phyloP scores from a whole-genome alignment of 1,140 invertebrate species.

The Andricus grossulariae region DNA sequence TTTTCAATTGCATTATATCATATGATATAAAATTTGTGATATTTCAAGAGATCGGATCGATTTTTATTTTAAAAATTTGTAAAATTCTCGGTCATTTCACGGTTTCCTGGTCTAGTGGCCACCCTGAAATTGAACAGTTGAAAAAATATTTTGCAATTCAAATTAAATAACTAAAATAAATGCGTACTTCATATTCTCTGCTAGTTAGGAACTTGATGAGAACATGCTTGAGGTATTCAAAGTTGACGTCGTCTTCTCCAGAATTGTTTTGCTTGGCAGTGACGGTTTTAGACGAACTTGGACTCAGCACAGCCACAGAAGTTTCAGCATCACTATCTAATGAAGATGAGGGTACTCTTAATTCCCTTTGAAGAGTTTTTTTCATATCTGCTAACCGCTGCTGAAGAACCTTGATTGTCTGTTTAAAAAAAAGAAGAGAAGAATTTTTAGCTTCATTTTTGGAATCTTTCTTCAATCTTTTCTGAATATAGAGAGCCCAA shows the following conservation, averaged over 20 bases:
- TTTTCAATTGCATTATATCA: too few species aligned
- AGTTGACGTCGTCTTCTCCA: conserved; percentile 85
- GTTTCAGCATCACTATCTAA: conserved; percentile 65
- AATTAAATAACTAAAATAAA: conserved; percentile 34
- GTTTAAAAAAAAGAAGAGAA: conserved; percentile 60
- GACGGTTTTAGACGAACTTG: conserved; percentile 78
- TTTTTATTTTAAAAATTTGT: too few species aligned
- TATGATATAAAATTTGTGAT: too few species aligned
- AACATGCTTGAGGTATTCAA: conserved; percentile 94
- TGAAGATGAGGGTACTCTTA: conserved; percentile 78
- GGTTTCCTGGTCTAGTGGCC: too few species aligned
- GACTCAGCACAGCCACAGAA: conserved; percentile 73
- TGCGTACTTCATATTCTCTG: conserved; percentile 84
- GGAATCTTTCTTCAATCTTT: too few species aligned
- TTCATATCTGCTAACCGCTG: conserved; percentile 92
- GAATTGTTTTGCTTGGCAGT: conserved; percentile 63
- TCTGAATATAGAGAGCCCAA: too few species aligned
- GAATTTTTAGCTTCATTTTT: conserved; percentile 5
- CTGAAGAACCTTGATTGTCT: conserved; percentile 92
- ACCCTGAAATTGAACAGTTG: background rate
- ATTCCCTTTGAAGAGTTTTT: conserved; percentile 91
- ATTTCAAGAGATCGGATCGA: too few species aligned
- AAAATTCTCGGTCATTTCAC: too few species aligned
- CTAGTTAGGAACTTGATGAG: conserved; percentile 94
- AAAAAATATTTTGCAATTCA: conserved; percentile 6